Percentiles rank a stretch among this genome's conserved stretches.
phyloP scores from a whole-genome alignment of 2,888 invertebrate genomes.

The Dilophus febrilis region DNA sequence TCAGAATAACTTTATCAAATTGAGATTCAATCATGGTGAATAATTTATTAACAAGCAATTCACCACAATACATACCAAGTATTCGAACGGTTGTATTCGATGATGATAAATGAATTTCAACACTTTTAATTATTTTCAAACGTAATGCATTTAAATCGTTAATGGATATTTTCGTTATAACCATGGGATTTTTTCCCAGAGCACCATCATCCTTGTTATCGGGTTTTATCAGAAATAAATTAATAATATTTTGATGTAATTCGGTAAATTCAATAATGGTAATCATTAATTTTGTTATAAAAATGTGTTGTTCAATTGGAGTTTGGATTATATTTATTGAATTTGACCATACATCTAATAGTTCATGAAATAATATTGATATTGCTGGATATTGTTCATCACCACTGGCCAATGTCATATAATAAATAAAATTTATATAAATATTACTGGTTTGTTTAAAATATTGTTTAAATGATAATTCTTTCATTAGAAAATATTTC shows the following conservation, averaged over 20 bases:
- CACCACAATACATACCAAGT: slow-evolving; percentile 59
- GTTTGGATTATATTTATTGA: slow-evolving; percentile 42
- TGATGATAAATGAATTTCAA: slow-evolving; percentile 51
- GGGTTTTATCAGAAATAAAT: too few relatives aligned
- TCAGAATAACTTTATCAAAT: too few relatives aligned
- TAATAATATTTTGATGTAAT: slow-evolving; percentile 15
- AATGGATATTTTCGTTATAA: too few relatives aligned
- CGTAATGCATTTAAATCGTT: too few relatives aligned
- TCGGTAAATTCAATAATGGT: slow-evolving; percentile 33
- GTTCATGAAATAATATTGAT: slow-evolving; percentile 33
- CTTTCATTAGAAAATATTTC: slow-evolving; percentile 46
- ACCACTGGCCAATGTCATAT: slow-evolving; percentile 28
- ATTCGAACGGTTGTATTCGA: slow-evolving; percentile 40
- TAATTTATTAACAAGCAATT: slow-evolving; percentile 39
- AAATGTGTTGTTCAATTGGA: slow-evolving; percentile 50
- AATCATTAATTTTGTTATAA: slow-evolving; percentile 48
- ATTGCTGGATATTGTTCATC: slow-evolving; percentile 14
- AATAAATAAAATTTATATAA: slow-evolving; percentile 42
- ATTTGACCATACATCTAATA: slow-evolving; percentile 51
- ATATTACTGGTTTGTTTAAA: slow-evolving; percentile 31
- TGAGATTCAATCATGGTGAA: too few relatives aligned
- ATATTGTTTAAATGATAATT: slow-evolving; percentile 39
- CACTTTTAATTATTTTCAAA: slow-evolving; percentile 41
- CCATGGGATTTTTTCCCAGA: slow-evolving; percentile 12
- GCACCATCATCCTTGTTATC: too few relatives aligned